Conservation (phyloP, 1,140 invertebrate species). For the Phymorhynchus buccinoides region DNA sequence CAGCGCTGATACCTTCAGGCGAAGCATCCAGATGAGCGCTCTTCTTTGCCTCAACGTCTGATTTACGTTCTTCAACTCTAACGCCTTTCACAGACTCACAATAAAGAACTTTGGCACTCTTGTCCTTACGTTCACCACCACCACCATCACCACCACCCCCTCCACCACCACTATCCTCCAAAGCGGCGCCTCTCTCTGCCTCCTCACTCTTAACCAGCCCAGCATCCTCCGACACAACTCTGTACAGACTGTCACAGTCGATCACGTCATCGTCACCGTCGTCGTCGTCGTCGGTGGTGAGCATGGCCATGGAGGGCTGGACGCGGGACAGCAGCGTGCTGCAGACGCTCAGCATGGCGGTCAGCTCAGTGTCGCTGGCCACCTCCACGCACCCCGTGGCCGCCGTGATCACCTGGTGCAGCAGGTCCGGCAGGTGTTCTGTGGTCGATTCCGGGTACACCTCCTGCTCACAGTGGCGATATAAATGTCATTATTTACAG, state of each 20-base stretch:
- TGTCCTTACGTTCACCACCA: not conserved
- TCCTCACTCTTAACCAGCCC: not conserved
- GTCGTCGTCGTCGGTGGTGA: constrained; percentile 10
- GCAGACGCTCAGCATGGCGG: constrained; percentile 80
- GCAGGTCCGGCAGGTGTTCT: constrained; percentile 84
- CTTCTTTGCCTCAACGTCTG: not conserved
- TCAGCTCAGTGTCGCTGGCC: constrained; percentile 80
- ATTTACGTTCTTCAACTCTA: not conserved
- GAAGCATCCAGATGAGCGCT: not conserved
- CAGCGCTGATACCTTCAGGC: not conserved
- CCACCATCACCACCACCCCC: not conserved
- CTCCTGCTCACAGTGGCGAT: too few relatives aligned
- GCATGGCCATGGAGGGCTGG: constrained; percentile 77
- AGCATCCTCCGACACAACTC: too few relatives aligned
- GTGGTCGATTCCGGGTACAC: constrained; percentile 86
- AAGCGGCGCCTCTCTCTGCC: not conserved
- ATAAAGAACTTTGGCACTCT: not conserved
- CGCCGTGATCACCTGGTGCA: constrained; percentile 78
- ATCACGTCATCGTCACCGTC: constrained; percentile 10
- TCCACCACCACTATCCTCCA: not conserved
- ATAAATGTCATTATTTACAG: too few relatives aligned
- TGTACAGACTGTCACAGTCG: constrained; percentile 14
- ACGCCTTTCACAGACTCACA: not conserved
- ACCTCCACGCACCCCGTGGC: constrained; percentile 78
- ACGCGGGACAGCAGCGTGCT: constrained; percentile 85